phyloP scores from a whole-genome alignment of 1,140 invertebrate genomes.

The Hermatobates lingyangjiaoensis region DNA sequence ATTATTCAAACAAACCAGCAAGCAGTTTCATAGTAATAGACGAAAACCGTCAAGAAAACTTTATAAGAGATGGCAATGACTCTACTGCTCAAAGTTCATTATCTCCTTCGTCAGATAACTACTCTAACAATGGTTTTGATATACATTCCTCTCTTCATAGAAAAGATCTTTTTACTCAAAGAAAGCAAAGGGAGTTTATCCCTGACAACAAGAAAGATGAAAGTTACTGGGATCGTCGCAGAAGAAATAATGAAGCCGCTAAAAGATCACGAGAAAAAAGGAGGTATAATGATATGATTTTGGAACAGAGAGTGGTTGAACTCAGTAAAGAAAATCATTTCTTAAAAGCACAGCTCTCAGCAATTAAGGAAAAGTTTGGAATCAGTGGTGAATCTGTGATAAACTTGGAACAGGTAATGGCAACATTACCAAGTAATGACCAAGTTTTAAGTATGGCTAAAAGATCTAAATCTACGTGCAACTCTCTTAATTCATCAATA shows the following conservation, averaged over 20 bases:
- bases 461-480: constrained; percentile 42
- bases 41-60: constrained; percentile 19
- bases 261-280: constrained; percentile 87
- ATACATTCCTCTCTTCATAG: constrained; percentile 30
- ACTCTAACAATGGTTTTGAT: constrained; percentile 26
- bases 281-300: constrained; percentile 88
- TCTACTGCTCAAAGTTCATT: constrained; percentile 5
- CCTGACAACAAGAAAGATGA: constrained; percentile 94
- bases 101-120: constrained; percentile 16
- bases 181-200: constrained; percentile 90
- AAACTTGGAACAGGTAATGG: constrained; percentile 69
- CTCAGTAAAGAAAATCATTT: constrained; percentile 88
- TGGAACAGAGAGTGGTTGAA: constrained; percentile 83
- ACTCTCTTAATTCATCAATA: constrained; percentile 19
- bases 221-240: constrained; percentile 86
- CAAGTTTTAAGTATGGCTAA: constrained; percentile 65
- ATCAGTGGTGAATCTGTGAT: constrained; percentile 70
- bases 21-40: constrained; percentile 19
- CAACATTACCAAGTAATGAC: constrained; percentile 59
- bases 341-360: constrained; percentile 75
- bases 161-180: constrained; percentile 62
- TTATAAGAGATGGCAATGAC: constrained; percentile 13
- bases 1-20: constrained; percentile 13
- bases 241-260: constrained; percentile 90
- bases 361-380: constrained; percentile 84